Conservation (phyloP, 2,888 invertebrate genomes). For the Portevinia maculata region DNA sequence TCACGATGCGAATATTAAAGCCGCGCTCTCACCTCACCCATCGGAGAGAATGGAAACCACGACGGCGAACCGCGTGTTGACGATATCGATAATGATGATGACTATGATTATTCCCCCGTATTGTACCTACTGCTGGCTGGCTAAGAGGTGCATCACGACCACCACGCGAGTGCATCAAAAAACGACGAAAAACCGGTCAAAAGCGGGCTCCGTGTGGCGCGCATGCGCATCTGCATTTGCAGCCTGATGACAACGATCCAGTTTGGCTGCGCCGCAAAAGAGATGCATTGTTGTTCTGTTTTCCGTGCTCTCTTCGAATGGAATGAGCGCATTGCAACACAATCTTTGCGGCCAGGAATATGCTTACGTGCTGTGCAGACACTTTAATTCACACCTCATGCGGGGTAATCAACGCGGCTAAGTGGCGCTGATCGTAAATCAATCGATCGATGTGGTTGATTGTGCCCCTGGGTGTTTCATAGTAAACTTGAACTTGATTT, state of each 20-base stretch:
- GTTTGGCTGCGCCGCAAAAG: conserved; percentile 2
- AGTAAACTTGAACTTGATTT: conserved; percentile 70
- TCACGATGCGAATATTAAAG: conserved; percentile 63
- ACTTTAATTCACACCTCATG: conserved; percentile 69
- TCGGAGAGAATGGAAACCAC: conserved; percentile 29
- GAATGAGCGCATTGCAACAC: conserved; percentile 29
- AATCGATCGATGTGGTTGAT: conserved; percentile 56
- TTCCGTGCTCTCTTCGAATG: conserved; percentile 1
- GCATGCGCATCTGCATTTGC: conserved; percentile 44
- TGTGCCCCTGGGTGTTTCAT: conserved; percentile 56
- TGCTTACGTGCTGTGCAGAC: conserved; percentile 36
- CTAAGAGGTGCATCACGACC: conserved; percentile 50
- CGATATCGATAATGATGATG: conserved; percentile 70
- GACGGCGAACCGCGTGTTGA: conserved; percentile 38
- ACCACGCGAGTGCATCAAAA: conserved; percentile 23
- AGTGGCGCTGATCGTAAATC: conserved; percentile 71
- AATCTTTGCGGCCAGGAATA: not conserved
- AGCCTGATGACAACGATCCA: conserved; percentile 14
- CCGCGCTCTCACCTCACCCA: conserved; percentile 38
- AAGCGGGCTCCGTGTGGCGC: not conserved
- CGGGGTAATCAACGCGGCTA: conserved; percentile 63
- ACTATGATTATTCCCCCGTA: conserved; percentile 62
- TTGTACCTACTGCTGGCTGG: conserved; percentile 37
- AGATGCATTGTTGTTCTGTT: conserved; percentile 1
- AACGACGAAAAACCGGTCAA: conserved; percentile 38